Evolutionary conservation across 2,797 vertebrate genomes (phyloP).

Genomic region (Xiphorhynchus erythropygius): DNA sequence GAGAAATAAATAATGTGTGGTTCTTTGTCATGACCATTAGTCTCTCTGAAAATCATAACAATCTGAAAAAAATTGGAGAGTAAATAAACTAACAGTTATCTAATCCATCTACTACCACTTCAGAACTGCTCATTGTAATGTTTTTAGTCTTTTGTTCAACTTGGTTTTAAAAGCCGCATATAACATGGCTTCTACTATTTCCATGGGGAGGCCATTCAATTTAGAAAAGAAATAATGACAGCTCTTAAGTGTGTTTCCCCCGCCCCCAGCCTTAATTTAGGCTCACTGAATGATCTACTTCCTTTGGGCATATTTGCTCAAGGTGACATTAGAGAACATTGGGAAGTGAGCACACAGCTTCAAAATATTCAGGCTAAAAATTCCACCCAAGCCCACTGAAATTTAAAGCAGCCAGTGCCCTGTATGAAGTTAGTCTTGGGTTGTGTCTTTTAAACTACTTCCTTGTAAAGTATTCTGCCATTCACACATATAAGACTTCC

Average conservation of each 20-base stretch:
- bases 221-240: conserved; percentile 63
- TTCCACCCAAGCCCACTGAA: not conserved
- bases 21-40: not conserved
- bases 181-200: conserved; percentile 4
- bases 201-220: conserved; percentile 50
- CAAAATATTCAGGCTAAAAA: conserved; percentile 18
- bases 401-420: not conserved
- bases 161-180: conserved; percentile 4
- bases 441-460: not conserved
- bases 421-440: not conserved
- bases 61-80: not conserved
- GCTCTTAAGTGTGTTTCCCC: conserved; percentile 37
- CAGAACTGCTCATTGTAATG: not conserved
- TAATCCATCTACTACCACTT: not conserved
- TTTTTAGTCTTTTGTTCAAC: conserved; percentile 1
- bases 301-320: conserved; percentile 65
- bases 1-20: not conserved
- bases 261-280: conserved; percentile 34
- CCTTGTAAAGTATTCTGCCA: not conserved
- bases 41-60: not conserved
- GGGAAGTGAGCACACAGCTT: not conserved
- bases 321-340: conserved; percentile 55
- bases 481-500: not conserved
- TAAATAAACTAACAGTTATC: not conserved
- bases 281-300: conserved; percentile 39